Conservation (phyloP, 1,140 invertebrate species). For the Gryon sp. region DNA sequence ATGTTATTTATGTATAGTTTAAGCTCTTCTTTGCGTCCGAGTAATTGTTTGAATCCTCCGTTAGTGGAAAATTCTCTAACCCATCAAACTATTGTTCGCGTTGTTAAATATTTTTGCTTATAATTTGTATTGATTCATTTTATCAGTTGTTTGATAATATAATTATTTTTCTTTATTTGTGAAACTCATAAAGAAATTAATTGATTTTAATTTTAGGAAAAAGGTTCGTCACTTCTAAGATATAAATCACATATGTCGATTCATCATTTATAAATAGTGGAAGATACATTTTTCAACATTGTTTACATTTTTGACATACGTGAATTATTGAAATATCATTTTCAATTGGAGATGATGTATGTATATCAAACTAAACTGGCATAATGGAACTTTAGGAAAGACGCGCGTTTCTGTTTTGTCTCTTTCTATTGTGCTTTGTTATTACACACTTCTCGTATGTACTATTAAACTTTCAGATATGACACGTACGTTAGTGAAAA, state of each 20-base stretch:
- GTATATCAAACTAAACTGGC: slow-evolving; percentile 47
- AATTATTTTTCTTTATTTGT: too few species aligned
- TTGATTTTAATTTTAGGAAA: background rate
- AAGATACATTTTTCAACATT: slow-evolving; percentile 16
- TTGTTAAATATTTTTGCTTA: too few species aligned
- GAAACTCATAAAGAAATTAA: too few species aligned
- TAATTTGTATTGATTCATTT: too few species aligned
- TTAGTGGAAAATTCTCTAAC: too few species aligned
- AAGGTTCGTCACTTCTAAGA: background rate
- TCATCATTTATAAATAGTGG: background rate
- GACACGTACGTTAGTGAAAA: slow-evolving; percentile 43
- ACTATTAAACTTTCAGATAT: slow-evolving; percentile 55
- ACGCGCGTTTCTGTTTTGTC: slow-evolving; percentile 40
- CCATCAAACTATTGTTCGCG: too few species aligned
- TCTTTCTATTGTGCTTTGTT: slow-evolving; percentile 41
- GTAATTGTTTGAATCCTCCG: too few species aligned
- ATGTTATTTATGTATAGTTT: too few species aligned
- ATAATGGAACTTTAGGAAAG: slow-evolving; percentile 54
- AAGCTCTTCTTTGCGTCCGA: too few species aligned
- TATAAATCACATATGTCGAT: slow-evolving; percentile 14
- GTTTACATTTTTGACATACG: slow-evolving; percentile 33
- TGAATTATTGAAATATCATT: slow-evolving; percentile 47
- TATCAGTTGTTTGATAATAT: too few species aligned
- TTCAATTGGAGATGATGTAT: slow-evolving; percentile 38
- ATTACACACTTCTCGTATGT: slow-evolving; percentile 44